Percentiles rank a stretch among this genome's conserved stretches.
Evolutionary conservation across 2,888 invertebrate species (phyloP).

Genomic region (Tryphoninae sp.): DNA sequence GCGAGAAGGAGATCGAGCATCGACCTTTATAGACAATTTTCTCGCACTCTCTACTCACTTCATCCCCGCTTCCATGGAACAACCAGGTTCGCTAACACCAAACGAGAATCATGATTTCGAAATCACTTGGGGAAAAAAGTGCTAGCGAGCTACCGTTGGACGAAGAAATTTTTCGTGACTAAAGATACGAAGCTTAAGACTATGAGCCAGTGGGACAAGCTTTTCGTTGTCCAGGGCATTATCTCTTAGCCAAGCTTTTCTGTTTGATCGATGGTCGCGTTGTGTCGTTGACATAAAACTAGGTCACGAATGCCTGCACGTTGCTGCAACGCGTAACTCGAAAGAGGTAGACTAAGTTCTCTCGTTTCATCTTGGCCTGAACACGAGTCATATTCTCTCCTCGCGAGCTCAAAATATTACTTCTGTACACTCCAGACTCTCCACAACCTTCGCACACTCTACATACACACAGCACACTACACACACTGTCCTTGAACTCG

Average conservation of each 20-base stretch:
- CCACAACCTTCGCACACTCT: too few species aligned
- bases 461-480: too few species aligned
- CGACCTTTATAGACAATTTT: not conserved
- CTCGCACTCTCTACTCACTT: conserved; percentile 7
- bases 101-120: not conserved
- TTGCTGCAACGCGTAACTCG: conserved; percentile 25
- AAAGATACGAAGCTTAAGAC: conserved; percentile 37
- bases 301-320: conserved; percentile 59
- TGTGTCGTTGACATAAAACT: conserved; percentile 64
- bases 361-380: conserved; percentile 13
- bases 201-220: conserved; percentile 57
- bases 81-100: not conserved
- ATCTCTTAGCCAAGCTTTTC: conserved; percentile 38
- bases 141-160: conserved; percentile 26
- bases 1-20: not conserved
- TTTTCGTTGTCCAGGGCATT: conserved; percentile 59
- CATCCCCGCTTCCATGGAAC: not conserved
- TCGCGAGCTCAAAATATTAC: too few species aligned
- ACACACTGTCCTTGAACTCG: too few species aligned
- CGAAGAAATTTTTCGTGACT: conserved; percentile 54
- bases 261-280: conserved; percentile 67
- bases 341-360: conserved; percentile 15
- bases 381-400: conserved; percentile 34
- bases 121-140: conserved; percentile 5
- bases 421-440: too few species aligned